Evolutionary conservation across 2,113 vertebrate species (phyloP).

Genomic region (Echinops telfairi): DNA sequence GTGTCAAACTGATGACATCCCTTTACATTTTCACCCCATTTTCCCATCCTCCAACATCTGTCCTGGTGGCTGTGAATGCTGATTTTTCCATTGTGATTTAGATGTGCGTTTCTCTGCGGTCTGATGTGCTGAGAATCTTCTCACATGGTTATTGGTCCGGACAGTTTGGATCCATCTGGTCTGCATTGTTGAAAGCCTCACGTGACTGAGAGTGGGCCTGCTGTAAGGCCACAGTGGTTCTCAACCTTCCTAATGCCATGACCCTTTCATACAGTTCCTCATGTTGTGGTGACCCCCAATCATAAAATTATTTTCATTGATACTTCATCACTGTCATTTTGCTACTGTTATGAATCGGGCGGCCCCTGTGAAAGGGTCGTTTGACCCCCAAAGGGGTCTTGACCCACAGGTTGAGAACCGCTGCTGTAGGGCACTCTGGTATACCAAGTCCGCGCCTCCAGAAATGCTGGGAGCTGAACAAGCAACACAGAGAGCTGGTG

Average conservation of each 20-base stretch:
- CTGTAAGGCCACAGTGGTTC: no score
- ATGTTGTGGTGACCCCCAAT: no score
- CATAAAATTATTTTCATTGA: no score
- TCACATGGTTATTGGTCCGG: background rate
- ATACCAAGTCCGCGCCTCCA: background rate
- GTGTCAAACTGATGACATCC: background rate
- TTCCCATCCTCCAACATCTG: background rate
- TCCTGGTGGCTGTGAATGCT: background rate
- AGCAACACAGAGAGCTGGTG: background rate
- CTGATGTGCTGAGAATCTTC: background rate
- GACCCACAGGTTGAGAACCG: no score
- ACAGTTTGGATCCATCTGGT: background rate
- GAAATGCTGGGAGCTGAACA: background rate
- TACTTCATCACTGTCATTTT: no score
- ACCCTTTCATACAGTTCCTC: no score
- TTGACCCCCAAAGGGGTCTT: no score
- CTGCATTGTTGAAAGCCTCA: background rate
- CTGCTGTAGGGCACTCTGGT: background rate
- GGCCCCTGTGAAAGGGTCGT: no score
- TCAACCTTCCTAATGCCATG: no score
- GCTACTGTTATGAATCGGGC: no score
- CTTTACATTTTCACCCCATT: background rate
- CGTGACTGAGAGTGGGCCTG: background rate
- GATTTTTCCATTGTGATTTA: background rate
- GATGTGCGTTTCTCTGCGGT: background rate